Conservation (phyloP, 2,113 vertebrate genomes). For the Grallaria varia region DNA sequence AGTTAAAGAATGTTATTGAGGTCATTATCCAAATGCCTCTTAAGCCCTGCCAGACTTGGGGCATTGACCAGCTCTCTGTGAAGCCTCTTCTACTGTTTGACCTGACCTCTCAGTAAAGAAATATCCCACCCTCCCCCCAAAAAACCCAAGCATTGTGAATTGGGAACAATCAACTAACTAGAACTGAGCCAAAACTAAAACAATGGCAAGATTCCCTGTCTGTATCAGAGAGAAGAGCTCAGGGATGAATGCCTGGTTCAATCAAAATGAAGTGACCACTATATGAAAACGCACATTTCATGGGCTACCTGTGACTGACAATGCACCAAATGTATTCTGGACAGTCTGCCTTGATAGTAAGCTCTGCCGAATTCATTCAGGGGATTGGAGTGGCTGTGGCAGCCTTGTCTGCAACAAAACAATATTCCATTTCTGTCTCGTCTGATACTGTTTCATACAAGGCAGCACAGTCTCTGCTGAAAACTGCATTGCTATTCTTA, state of each 20-base stretch:
- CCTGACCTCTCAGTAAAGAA: not conserved
- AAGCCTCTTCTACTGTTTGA: not conserved
- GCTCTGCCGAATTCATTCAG: not conserved
- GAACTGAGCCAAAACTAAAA: not conserved
- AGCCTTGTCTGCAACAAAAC: constrained; percentile 14
- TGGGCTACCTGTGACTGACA: not conserved
- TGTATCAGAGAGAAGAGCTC: not conserved
- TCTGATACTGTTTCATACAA: not conserved
- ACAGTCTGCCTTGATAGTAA: not conserved
- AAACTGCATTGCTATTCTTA: constrained; percentile 5
- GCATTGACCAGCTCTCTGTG: not conserved
- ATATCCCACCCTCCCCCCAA: fast-evolving
- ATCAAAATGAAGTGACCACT: not conserved
- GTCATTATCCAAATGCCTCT: not conserved
- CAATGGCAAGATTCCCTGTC: not conserved
- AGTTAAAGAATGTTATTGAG: not conserved
- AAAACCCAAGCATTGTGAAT: fast-evolving
- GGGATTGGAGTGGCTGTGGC: not conserved
- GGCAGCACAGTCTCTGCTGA: not conserved
- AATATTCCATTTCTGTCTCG: constrained; percentile 11
- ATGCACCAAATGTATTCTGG: not conserved
- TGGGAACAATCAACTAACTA: fast-evolving
- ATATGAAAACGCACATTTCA: constrained; percentile 2
- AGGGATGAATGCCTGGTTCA: not conserved
- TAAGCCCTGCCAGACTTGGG: not conserved